Evolutionary conservation across 2,888 invertebrate genomes (phyloP).

Genomic region (Diarsia brunnea): DNA sequence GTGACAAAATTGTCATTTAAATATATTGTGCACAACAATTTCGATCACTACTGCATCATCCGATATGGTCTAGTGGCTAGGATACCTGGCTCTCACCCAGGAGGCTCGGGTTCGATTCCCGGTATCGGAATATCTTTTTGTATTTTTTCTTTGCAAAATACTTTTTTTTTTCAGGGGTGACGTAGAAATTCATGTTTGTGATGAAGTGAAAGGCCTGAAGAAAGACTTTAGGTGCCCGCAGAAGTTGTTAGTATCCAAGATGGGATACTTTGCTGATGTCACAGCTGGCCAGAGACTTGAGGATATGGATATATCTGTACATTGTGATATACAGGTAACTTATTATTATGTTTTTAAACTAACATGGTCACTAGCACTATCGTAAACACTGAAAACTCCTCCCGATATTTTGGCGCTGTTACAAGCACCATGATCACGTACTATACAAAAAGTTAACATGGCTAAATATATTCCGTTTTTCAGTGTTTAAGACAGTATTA

Average conservation of each 20-base stretch:
- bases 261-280: conserved; percentile 98
- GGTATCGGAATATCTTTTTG: conserved; percentile 87
- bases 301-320: conserved; percentile 99
- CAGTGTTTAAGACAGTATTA: too few species aligned
- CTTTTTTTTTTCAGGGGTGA: conserved; percentile 91
- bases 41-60: conserved; percentile 55
- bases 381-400: too few species aligned
- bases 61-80: conserved; percentile 93
- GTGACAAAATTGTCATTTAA: background rate
- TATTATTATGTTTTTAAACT: background rate
- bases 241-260: conserved; percentile 96
- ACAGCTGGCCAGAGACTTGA: conserved; percentile 95
- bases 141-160: background rate
- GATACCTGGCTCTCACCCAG: conserved; percentile 94
- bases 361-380: too few species aligned
- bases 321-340: conserved; percentile 97
- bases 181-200: conserved; percentile 98
- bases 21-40: conserved; percentile 26
- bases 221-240: conserved; percentile 97
- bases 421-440: too few species aligned
- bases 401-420: too few species aligned
- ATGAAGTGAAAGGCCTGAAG: conserved; percentile 97
- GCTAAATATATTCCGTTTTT: too few species aligned
- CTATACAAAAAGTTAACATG: too few species aligned
- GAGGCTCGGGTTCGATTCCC: conserved; percentile 92